Evolutionary conservation across 2,888 invertebrate species (phyloP).

Genomic region (Acrobasis consociella): DNA sequence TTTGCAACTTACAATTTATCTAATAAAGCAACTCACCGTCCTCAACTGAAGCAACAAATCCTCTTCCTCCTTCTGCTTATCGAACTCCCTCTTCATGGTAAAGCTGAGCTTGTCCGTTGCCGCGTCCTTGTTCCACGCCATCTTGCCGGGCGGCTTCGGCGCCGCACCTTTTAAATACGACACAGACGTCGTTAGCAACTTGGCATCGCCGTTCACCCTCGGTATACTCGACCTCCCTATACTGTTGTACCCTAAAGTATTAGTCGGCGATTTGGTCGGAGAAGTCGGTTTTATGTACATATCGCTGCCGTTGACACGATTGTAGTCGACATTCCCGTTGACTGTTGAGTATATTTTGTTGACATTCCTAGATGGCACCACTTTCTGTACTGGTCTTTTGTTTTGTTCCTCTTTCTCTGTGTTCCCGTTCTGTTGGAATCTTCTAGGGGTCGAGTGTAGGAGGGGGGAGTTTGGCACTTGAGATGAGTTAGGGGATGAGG

Average conservation of each 20-base stretch:
- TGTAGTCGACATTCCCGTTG: constrained; percentile 69
- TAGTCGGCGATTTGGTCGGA: constrained; percentile 84
- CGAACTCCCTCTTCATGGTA: constrained; percentile 95
- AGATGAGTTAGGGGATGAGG: constrained; percentile 58
- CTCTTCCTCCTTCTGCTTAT: constrained; percentile 94
- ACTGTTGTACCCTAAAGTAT: constrained; percentile 84
- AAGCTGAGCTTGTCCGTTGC: constrained; percentile 91
- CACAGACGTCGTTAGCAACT: constrained; percentile 81
- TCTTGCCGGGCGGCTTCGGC: constrained; percentile 75
- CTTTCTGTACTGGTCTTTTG: constrained; percentile 90
- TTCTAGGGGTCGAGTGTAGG: constrained; percentile 76
- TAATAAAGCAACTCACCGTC: constrained; percentile 83
- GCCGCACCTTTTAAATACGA: constrained; percentile 83
- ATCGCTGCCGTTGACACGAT: constrained; percentile 62
- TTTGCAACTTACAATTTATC: too few relatives aligned
- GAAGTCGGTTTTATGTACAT: constrained; percentile 86
- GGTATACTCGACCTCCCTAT: constrained; percentile 67
- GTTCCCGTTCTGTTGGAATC: constrained; percentile 69
- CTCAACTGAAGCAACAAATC: constrained; percentile 92
- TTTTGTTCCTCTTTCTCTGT: constrained; percentile 71
- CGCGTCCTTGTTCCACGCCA: constrained; percentile 89
- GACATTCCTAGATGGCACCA: constrained; percentile 88
- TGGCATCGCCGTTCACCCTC: constrained; percentile 69
- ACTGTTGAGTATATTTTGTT: constrained; percentile 78
- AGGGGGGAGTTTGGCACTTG: constrained; percentile 74